Evolutionary conservation across 2,888 invertebrate species (phyloP), one percentile per base, ranked within the genome.

Genomic region (Tipula confusa): DNA sequence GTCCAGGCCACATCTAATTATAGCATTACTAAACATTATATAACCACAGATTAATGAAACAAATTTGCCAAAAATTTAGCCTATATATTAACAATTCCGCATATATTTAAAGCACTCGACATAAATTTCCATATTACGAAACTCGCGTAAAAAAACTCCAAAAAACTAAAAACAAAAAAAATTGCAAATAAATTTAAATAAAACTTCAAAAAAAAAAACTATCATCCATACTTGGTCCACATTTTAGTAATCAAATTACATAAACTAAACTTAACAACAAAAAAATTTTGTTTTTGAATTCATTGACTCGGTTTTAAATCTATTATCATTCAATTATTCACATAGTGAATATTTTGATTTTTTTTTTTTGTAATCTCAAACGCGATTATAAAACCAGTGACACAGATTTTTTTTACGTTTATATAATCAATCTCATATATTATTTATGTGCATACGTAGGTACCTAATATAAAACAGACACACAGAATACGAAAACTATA

Each of bases 271-370:
- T 24, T 24, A 15, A 1, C 1, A 3, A 24, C 1, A 64, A 64
- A 64, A 64, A 64, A 64, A 11, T n/a, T n/a, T n/a, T n/a, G n/a
- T n/a, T n/a, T n/a, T 64, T 64, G 24, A 64, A 64, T 64, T 64
- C 64, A 64, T 64, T 64, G 64, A 64, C 64, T 64, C 64, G 24
- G 64, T 18, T 48, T 48, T 48, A 64, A 64, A 64, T 64, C 64
- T 64, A 64, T 64, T 24, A 64, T 64, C 64, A 64, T 64, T 64
- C 64, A 64, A 64, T 64, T 64, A 64, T 64, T 64, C 64, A 64
- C 24, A 64, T 64, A 18, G 64, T 64, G 64, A 64, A 64, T 24
- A 64, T 64, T 64, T 64, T 64, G 18, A 18, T 64, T 64, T 64
- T 64, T 9, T 33, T 33, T 33, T 33, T 33, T 33, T 33, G 6